Conservation (phyloP, 2,113 vertebrate species). For the Cephalopholis sonnerati region DNA sequence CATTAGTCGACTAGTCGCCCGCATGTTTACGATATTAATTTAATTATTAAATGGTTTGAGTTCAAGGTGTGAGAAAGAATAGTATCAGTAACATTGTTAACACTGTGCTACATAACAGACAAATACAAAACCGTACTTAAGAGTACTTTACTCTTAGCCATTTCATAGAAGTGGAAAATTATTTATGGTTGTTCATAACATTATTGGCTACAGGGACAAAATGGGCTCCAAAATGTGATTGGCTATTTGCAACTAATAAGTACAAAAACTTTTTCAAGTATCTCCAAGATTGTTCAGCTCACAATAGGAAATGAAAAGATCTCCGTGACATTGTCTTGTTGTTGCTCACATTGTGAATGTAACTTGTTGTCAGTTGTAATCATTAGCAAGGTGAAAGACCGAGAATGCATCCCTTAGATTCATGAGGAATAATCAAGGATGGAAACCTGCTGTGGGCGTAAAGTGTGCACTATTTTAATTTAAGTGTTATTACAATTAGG, state of each 20-base stretch:
- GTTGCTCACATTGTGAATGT: not conserved
- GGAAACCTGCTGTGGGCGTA: not conserved
- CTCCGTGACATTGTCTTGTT: not conserved
- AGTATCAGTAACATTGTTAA: too few relatives aligned
- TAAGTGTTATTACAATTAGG: not conserved
- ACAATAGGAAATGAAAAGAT: not conserved
- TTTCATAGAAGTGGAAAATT: conserved; percentile 6
- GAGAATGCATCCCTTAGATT: not conserved
- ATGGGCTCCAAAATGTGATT: not conserved
- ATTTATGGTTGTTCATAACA: not conserved
- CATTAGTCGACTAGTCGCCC: too few relatives aligned
- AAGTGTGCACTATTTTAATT: not conserved
- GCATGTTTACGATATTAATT: too few relatives aligned
- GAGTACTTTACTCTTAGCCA: not conserved
- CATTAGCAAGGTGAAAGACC: not conserved
- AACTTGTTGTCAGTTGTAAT: too few relatives aligned
- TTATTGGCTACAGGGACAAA: not conserved
- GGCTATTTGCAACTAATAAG: conserved; percentile 7
- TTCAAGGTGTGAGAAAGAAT: too few relatives aligned
- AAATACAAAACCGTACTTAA: too few relatives aligned
- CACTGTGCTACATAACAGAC: too few relatives aligned
- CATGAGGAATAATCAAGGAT: not conserved
- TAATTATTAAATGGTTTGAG: too few relatives aligned
- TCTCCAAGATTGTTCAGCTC: not conserved
- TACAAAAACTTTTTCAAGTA: not conserved